A percentile compares a stretch with the other conserved stretches of the same genome.
phyloP scores from a whole-genome alignment of 2,888 invertebrate genomes.

The Drosophila fungiperda region DNA sequence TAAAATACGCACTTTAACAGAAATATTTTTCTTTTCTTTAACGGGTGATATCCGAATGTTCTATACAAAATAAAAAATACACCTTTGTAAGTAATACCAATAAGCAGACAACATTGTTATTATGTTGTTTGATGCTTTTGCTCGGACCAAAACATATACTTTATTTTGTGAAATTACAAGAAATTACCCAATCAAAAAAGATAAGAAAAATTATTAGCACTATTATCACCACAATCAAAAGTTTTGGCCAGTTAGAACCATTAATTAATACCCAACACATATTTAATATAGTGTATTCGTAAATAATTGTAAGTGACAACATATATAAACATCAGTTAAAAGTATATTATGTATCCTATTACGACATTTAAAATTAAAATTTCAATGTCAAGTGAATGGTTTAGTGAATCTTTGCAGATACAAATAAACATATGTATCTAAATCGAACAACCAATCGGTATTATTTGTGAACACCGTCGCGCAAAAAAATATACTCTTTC shows the following conservation, averaged over 20 bases:
- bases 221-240: background rate
- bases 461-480: conserved; percentile 28
- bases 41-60: background rate
- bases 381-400: conserved; percentile 19
- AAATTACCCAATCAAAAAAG: background rate
- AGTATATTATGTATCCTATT: background rate
- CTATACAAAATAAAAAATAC: background rate
- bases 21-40: background rate
- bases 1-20: conserved; percentile 1
- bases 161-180: background rate
- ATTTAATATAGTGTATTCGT: background rate
- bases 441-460: conserved; percentile 26
- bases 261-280: background rate
- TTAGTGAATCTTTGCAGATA: conserved; percentile 10
- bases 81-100: background rate
- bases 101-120: background rate
- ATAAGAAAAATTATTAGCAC: background rate
- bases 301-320: background rate
- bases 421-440: background rate
- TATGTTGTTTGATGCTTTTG: background rate
- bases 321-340: background rate
- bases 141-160: background rate
- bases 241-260: background rate
- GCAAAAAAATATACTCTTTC: conserved; percentile 13
- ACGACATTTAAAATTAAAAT: background rate